Evolutionary conservation across 2,113 vertebrate species (phyloP).

Genomic region (Chloroceryle aenea): DNA sequence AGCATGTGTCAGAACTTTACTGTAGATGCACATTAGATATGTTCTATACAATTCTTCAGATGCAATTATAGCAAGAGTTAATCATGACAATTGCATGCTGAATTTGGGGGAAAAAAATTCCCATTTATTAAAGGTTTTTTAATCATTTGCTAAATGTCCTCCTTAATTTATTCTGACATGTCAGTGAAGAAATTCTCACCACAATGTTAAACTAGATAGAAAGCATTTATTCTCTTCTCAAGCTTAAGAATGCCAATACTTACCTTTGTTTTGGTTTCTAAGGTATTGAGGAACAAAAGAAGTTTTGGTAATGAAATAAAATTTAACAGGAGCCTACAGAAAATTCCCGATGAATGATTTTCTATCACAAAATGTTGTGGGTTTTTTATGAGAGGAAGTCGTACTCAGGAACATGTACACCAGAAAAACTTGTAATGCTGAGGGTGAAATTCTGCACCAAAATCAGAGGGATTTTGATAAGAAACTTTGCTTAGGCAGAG

Average conservation of each 20-base stretch:
- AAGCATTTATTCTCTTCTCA: not conserved
- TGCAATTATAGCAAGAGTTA: not conserved
- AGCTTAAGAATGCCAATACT: not conserved
- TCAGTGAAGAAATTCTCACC: not conserved
- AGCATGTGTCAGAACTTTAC: not conserved
- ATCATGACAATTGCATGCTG: not conserved
- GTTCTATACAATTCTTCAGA: not conserved
- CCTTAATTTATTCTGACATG: not conserved
- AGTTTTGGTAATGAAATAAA: not conserved
- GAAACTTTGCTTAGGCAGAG: not conserved
- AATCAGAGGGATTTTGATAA: not conserved
- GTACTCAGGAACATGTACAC: not conserved
- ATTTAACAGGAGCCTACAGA: not conserved
- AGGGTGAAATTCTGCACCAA: not conserved
- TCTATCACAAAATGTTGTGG: not conserved
- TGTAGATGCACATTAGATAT: not conserved
- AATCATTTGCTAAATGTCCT: not conserved
- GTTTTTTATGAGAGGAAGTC: not conserved
- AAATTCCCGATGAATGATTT: not conserved
- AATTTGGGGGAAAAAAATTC: not conserved
- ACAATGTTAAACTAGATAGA: not conserved
- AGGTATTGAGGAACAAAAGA: not conserved
- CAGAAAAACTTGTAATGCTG: not conserved
- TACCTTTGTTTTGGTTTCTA: not conserved
- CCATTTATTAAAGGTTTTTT: not conserved